phyloP scores from a whole-genome alignment of 2,797 vertebrate species.

The Hydrolagus colliei region DNA sequence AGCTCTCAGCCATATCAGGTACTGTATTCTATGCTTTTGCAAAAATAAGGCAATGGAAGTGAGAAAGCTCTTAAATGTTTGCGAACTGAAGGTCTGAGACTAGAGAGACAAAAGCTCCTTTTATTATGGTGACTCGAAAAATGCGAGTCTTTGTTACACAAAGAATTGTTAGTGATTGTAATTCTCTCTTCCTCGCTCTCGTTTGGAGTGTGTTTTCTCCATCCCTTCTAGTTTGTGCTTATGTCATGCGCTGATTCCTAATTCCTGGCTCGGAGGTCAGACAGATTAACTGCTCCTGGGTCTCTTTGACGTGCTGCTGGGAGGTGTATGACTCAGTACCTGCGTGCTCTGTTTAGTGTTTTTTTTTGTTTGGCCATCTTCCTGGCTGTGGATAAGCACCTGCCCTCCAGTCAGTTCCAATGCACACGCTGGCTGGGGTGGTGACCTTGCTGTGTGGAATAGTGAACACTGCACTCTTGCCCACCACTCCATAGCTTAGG shows the following conservation, averaged over 20 bases:
- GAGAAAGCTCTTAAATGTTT: constrained; percentile 6
- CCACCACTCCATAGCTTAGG: neutral
- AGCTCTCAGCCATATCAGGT: constrained; percentile 75
- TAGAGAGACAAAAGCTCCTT: neutral
- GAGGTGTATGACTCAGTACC: neutral
- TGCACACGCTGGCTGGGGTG: neutral
- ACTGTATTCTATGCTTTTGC: constrained; percentile 36
- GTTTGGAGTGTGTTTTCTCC: neutral
- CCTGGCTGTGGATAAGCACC: neutral
- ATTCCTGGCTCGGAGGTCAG: neutral
- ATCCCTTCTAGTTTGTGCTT: neutral
- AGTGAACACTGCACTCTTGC: neutral
- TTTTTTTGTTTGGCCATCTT: too few relatives aligned
- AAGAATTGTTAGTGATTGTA: neutral
- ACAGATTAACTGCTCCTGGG: neutral
- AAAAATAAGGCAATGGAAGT: neutral
- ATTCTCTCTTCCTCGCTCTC: neutral
- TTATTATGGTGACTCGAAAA: neutral
- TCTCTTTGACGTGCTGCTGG: neutral
- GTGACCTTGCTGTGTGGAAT: neutral
- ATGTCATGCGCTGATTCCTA: neutral
- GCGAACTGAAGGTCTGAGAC: neutral
- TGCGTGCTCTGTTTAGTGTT: too few relatives aligned
- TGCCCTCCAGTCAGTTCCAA: neutral
- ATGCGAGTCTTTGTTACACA: neutral